Base-by-base conservation (phyloP, 2,113 vertebrate species). In the Alaudala cheleensis region DNA sequence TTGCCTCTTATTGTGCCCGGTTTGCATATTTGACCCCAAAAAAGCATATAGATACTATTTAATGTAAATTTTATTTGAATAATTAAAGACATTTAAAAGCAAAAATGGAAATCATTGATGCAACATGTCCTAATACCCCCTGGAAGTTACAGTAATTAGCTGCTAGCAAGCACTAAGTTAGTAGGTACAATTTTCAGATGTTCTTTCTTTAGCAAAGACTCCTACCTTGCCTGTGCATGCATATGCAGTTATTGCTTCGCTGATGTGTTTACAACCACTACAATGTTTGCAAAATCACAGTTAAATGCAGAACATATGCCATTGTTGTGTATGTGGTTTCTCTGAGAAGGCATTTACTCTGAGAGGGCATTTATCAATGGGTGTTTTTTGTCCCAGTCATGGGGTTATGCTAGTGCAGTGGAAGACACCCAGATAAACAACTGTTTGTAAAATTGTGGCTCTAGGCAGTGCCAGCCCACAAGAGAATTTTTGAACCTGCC, bases 391-490 rank as follows among this genome's bases (percentile, higher is more conserved):
- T 94, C 42, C 25, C n/a, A 23, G 71, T 60, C 61, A 34, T 54
- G 44, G 25, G 95, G 92, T 92, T 93, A 94, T 65, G 89, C 67
- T 72, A 79, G 90, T 91, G 85, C 90, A 92, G 16, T 64, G 61
- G 47, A 92, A 86, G 73, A 54, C 88, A 69, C 34, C 9, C 64
- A 88, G 87, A 95, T 90, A 81, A 97, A 96, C 84, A 96, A 87
- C 61, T 81, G 60, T 88, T 90, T 80, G 93, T 90, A 90, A 86
- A 93, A 88, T 15, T 86, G 92, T 80, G 34, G 33, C 81, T 82
- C 89, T 85, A 42, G 90, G 91, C 64, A 66, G 60, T 92, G 74
- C 90, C 91, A 95, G 71, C 92, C 92, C 88, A 58, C 79, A 58
- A 58, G 56, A 81, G 71, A 80, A 56, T 90, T 93, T 94, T 5